A percentile compares a stretch with the other conserved stretches of the same genome.
phyloP scores from a whole-genome alignment of 2,888 invertebrate genomes.

The Lepidocyrtinus sp. region DNA sequence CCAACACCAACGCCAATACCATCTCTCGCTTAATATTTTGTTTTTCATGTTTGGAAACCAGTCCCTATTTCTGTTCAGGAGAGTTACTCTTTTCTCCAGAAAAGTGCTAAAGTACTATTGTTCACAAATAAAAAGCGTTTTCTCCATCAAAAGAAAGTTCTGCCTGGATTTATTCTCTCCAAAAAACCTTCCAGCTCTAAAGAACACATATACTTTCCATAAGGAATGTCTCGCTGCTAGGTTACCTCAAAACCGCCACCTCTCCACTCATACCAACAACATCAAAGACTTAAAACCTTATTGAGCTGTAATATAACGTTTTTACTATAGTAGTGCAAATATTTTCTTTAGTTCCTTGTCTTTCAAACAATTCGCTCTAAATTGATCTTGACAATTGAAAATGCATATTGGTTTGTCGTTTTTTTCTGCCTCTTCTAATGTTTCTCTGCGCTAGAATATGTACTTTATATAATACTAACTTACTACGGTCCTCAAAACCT shows the following conservation, averaged over 20 bases:
- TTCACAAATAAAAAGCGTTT: neutral
- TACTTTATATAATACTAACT: neutral
- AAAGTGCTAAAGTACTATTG: neutral
- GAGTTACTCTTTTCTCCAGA: neutral
- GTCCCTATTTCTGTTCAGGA: neutral
- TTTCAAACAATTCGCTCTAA: neutral
- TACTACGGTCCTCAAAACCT: conserved; percentile 10
- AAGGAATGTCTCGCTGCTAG: too few relatives aligned
- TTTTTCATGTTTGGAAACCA: neutral
- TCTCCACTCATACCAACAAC: neutral
- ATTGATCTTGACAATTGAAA: too few relatives aligned
- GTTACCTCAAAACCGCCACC: neutral
- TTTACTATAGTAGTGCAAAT: neutral
- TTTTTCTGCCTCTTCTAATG: too few relatives aligned
- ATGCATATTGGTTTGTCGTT: neutral
- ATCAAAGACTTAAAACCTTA: neutral
- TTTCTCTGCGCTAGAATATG: neutral
- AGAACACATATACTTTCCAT: neutral
- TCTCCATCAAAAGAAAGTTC: neutral
- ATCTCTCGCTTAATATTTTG: too few relatives aligned
- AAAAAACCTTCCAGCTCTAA: too few relatives aligned
- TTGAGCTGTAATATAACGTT: neutral
- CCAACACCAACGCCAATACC: too few relatives aligned
- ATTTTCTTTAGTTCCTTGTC: neutral
- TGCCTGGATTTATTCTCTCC: too few relatives aligned